Conservation (phyloP, 2,888 invertebrate species). For the Chymomyza fuscimana region DNA sequence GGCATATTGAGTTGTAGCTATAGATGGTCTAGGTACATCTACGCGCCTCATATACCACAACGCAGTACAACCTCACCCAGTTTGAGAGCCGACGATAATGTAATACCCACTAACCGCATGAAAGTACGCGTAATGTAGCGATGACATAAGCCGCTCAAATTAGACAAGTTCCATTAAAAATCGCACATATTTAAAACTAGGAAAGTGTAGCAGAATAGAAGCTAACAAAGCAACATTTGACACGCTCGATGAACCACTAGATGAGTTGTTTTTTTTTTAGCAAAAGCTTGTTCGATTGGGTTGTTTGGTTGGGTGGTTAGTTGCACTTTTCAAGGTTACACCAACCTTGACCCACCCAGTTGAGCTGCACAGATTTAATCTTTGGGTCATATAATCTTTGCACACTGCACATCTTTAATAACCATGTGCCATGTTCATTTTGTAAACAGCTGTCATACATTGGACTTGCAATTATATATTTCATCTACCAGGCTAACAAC, state of each 20-base stretch:
- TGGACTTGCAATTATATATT: neutral
- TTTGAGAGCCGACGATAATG: neutral
- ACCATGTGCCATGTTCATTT: neutral
- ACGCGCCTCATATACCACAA: neutral
- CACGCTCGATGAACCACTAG: constrained; percentile 45
- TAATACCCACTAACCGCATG: neutral
- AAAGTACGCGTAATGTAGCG: constrained; percentile 30
- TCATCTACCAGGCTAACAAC: neutral
- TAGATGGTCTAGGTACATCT: neutral
- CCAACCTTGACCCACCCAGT: constrained; percentile 32
- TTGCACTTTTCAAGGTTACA: constrained; percentile 5
- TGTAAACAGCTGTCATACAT: neutral
- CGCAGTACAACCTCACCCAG: neutral
- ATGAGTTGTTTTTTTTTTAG: neutral
- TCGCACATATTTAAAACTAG: neutral
- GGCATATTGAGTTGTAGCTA: neutral
- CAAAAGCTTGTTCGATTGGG: neutral
- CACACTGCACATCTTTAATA: neutral
- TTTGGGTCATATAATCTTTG: neutral
- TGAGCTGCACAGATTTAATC: neutral
- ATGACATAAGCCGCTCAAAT: constrained; percentile 35
- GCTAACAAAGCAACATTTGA: constrained; percentile 33
- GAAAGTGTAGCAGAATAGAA: neutral
- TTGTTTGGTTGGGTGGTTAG: neutral
- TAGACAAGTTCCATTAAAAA: constrained; percentile 1